Conservation (phyloP, 30 jellyfish, hydroid and myxozoan genomes). For the Sanderia malayensis region DNA sequence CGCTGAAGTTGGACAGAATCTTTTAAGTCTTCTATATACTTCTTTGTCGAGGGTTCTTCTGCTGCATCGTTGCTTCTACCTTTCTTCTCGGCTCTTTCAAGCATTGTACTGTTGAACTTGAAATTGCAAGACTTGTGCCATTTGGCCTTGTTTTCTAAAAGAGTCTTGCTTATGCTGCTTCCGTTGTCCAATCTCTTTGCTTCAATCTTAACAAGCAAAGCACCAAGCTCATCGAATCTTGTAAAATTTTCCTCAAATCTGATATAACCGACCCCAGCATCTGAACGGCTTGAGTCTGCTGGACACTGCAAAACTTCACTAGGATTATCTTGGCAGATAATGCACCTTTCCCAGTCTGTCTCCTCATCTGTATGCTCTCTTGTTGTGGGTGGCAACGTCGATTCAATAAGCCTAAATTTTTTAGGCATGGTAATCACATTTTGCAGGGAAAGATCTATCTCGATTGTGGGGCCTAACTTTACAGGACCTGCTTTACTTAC, state of each 20-base stretch:
- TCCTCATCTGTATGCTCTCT: constrained; percentile 6
- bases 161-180: constrained; percentile 1
- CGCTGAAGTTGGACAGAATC: constrained; percentile 8
- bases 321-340: constrained; percentile 10
- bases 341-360: constrained; percentile 22
- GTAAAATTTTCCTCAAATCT: constrained; percentile 9
- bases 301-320: constrained; percentile 21
- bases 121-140: constrained; percentile 6
- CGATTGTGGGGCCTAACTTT: constrained; percentile 1
- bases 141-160: constrained; percentile 3
- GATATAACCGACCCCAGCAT: constrained; percentile 8
- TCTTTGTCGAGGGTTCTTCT: constrained; percentile 3
- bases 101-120: constrained; percentile 7
- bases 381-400: constrained; percentile 7
- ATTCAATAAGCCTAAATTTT: not conserved
- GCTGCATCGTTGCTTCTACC: constrained; percentile 1
- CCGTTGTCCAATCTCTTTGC: constrained; percentile 8
- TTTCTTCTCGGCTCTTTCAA: constrained; percentile 12
- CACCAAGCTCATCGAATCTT: constrained; percentile 14
- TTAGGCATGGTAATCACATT: constrained; percentile 1
- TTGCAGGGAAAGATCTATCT: not conserved
- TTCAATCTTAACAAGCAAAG: not conserved
- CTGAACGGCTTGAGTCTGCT: constrained; percentile 13
- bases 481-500: constrained; percentile 2
- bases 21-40: constrained; percentile 8